phyloP scores from a whole-genome alignment of 2,113 vertebrate genomes.

The Canis aureus region DNA sequence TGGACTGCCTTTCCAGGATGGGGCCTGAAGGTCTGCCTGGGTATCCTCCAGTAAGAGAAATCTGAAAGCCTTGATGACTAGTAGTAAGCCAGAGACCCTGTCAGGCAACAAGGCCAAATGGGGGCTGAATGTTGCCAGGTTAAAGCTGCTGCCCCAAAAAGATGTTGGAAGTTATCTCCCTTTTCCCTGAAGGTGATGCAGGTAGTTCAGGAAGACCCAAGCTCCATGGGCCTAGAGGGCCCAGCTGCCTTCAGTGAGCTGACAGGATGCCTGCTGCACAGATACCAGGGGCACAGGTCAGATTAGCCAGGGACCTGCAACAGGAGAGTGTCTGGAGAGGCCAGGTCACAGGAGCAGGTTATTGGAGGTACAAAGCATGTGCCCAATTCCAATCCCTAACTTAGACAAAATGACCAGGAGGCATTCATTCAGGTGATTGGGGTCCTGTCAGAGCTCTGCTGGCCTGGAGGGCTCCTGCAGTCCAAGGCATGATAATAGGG shows the following conservation, averaged over 20 bases:
- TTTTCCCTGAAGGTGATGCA: neutral
- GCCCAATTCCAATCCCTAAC: too few relatives aligned
- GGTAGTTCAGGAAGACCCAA: neutral
- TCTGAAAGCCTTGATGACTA: neutral
- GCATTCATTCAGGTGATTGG: too few relatives aligned
- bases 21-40: neutral
- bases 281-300: too few relatives aligned
- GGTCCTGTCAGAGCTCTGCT: too few relatives aligned
- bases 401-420: too few relatives aligned
- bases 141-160: neutral
- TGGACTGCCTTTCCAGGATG: neutral
- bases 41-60: neutral
- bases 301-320: too few relatives aligned
- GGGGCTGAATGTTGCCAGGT: neutral
- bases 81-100: neutral
- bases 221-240: neutral
- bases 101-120: neutral
- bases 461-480: neutral
- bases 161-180: neutral
- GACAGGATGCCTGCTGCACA: too few relatives aligned
- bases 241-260: neutral
- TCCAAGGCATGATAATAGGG: neutral
- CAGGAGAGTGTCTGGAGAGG: too few relatives aligned
- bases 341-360: too few relatives aligned
- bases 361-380: too few relatives aligned